Conservation (phyloP, 2,888 invertebrate genomes). For the Pollenia amentaria region DNA sequence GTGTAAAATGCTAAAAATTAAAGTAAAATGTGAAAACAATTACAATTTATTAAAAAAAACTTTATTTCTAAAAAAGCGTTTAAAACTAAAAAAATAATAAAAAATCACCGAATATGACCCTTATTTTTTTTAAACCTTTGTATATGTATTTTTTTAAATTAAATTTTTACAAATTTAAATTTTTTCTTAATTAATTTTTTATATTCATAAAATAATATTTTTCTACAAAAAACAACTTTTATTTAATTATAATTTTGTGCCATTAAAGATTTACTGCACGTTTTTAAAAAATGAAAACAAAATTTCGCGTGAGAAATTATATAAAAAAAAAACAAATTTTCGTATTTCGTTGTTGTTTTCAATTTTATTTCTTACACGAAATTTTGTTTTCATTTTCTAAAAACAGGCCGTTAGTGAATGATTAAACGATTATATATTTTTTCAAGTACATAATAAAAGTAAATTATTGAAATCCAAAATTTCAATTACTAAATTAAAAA, state of each 20-base stretch:
- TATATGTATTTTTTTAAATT: conserved; percentile 55
- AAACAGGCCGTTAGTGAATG: too few species aligned
- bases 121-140: conserved; percentile 42
- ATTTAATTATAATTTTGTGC: conserved; percentile 71
- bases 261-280: conserved; percentile 59
- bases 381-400: too few species aligned
- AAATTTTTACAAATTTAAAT: conserved; percentile 39
- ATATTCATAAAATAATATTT: conserved; percentile 63
- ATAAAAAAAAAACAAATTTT: too few species aligned
- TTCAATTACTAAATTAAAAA: conserved; percentile 23
- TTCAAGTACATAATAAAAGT: conserved; percentile 7
- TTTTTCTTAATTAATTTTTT: conserved; percentile 46
- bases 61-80: conserved; percentile 60
- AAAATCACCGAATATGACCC: conserved; percentile 42
- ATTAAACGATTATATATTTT: neutral
- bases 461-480: conserved; percentile 46
- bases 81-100: conserved; percentile 36
- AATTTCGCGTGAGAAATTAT: neutral
- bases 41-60: conserved; percentile 65
- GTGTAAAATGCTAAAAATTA: conserved; percentile 31
- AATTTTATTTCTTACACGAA: too few species aligned
- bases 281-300: conserved; percentile 43
- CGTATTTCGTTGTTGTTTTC: too few species aligned
- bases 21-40: conserved; percentile 67
- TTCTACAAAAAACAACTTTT: conserved; percentile 52